A percentile compares a stretch with the other conserved stretches of the same genome.
These are phyloP conservation scores for Eubasilissa splendida DNA, from an alignment of 2,888 invertebrate genomes.

Conservation along the genomic window DNA sequence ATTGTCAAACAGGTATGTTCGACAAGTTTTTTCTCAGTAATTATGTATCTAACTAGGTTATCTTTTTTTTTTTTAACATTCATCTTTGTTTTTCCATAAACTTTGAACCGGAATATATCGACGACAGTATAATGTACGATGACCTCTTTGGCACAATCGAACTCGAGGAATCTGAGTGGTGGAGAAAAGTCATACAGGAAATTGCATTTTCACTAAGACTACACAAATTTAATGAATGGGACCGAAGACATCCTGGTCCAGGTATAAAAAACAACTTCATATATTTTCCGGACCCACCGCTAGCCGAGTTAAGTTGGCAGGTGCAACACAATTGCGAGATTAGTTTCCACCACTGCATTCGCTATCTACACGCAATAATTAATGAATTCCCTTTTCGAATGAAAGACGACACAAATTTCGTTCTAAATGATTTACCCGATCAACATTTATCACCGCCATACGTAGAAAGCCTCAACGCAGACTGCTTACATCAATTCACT, in stretches of 20 bases:
- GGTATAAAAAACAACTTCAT: conserved; percentile 63
- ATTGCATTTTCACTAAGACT: conserved; percentile 76
- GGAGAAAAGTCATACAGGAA: conserved; percentile 63
- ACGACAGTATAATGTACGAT: no score
- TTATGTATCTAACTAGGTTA: no score
- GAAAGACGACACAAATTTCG: conserved; percentile 70
- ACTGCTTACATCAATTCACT: conserved; percentile 68
- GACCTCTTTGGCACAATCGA: no score
- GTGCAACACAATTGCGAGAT: conserved; percentile 72
- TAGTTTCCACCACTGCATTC: conserved; percentile 73
- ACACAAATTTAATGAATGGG: conserved; percentile 78
- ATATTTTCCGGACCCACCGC: conserved; percentile 72
- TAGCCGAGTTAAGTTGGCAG: conserved; percentile 74
- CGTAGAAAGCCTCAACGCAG: conserved; percentile 62
- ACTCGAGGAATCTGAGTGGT: background rate
- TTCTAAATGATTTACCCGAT: conserved; percentile 61
- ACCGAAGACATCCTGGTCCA: conserved; percentile 68
- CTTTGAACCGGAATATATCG: no score
- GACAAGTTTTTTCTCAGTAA: no score
- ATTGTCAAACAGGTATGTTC: no score
- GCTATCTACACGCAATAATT: conserved; percentile 69
- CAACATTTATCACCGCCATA: background rate
- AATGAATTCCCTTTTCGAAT: conserved; percentile 67
- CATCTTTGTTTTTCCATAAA: no score
- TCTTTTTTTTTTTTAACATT: no score